These are phyloP conservation scores for Drosophila tripunctata DNA, from an alignment of 2,888 invertebrate species.

Conservation along the genomic window DNA sequence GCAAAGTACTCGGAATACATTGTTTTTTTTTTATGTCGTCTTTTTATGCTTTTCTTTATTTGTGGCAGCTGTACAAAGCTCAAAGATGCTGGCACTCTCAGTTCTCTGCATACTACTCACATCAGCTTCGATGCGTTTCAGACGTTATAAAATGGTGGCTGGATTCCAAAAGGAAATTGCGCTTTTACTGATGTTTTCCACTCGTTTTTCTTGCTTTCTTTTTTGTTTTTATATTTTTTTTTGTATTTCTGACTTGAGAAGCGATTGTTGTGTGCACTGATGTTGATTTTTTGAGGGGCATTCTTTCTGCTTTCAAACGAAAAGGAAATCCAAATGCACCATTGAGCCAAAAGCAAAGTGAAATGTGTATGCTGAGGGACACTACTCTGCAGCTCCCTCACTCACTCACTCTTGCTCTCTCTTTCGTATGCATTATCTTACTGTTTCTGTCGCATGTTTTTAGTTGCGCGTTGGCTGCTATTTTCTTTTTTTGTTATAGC, in stretches of 20 bases:
- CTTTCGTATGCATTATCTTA: neutral
- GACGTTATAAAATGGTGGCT: slow-evolving; percentile 24
- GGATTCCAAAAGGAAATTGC: slow-evolving; percentile 63
- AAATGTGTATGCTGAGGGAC: slow-evolving; percentile 33
- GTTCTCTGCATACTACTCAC: neutral
- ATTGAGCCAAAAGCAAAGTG: slow-evolving; percentile 17
- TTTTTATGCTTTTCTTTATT: neutral
- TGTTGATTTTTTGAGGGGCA: slow-evolving; percentile 58
- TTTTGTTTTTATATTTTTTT: neutral
- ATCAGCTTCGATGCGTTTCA: slow-evolving; percentile 23
- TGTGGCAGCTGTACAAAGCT: slow-evolving; percentile 7
- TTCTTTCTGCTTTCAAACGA: slow-evolving; percentile 52
- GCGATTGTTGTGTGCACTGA: slow-evolving; percentile 48
- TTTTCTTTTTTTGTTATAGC: slow-evolving; percentile 66
- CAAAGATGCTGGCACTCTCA: slow-evolving; percentile 11
- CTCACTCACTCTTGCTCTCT: neutral
- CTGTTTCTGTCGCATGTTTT: slow-evolving; percentile 47
- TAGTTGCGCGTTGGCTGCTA: slow-evolving; percentile 68
- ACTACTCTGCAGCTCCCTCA: no score
- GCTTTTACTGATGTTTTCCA: slow-evolving; percentile 52
- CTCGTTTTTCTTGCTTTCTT: neutral
- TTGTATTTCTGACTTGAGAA: slow-evolving; percentile 38
- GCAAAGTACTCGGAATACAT: neutral
- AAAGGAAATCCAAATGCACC: slow-evolving; percentile 54
- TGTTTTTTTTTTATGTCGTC: neutral